Percentiles rank a stretch among this genome's conserved stretches.
These are phyloP conservation scores for Lobophora halterata DNA, from an alignment of 2,888 invertebrate genomes.

Conservation along the genomic window DNA sequence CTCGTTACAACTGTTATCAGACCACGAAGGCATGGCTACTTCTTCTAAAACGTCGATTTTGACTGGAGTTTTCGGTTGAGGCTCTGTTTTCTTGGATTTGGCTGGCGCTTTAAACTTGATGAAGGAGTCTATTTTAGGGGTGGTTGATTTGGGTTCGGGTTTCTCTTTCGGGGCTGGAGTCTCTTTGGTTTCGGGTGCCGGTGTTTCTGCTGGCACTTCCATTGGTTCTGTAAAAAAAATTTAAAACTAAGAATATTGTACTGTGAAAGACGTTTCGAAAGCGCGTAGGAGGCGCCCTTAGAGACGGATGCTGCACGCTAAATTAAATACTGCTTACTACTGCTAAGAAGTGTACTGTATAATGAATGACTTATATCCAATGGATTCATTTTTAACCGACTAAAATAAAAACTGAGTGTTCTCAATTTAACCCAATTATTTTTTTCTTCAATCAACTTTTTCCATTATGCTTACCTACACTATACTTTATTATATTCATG, in stretches of 20 bases:
- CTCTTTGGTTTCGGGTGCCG: constrained; percentile 24
- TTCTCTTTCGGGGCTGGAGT: constrained; percentile 28
- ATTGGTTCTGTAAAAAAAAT: constrained; percentile 11
- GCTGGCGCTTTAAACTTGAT: constrained; percentile 66
- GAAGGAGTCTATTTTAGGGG: constrained; percentile 57
- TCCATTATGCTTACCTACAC: too few species aligned
- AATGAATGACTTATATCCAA: too few species aligned
- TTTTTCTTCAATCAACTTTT: too few species aligned
- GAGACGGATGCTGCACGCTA: too few species aligned
- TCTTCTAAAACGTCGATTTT: constrained; percentile 68
- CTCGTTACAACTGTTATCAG: constrained; percentile 69
- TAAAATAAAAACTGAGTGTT: too few species aligned
- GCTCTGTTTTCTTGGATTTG: constrained; percentile 49
- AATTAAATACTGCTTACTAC: too few species aligned
- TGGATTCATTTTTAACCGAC: too few species aligned
- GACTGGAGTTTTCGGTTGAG: constrained; percentile 59
- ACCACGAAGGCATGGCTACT: constrained; percentile 74
- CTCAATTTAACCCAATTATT: too few species aligned
- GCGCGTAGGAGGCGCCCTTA: too few species aligned
- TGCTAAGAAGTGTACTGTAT: too few species aligned
- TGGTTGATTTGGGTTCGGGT: constrained; percentile 34
- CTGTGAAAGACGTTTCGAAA: too few species aligned
- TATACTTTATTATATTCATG: too few species aligned
- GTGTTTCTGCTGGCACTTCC: constrained; percentile 9
- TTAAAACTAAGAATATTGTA: constrained; percentile 5